Evolutionary conservation across 2,888 invertebrate genomes (phyloP).

Genomic region (Cactoblastis cactorum): DNA sequence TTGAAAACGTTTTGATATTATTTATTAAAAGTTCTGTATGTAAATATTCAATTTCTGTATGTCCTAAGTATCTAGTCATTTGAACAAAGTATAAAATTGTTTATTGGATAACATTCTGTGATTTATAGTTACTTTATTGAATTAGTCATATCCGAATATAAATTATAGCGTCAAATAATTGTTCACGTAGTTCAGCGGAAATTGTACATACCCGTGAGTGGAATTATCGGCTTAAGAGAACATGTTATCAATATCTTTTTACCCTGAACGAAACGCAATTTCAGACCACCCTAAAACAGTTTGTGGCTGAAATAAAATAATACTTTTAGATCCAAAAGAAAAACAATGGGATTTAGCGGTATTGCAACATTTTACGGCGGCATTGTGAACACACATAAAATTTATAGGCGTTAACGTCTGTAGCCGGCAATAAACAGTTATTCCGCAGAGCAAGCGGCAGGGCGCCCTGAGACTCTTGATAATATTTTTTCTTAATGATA

Average conservation of each 20-base stretch:
- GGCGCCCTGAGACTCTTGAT: constrained; percentile 45
- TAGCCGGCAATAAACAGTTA: constrained; percentile 67
- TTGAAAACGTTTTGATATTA: too few relatives aligned
- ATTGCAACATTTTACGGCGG: constrained; percentile 69
- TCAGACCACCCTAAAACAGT: constrained; percentile 30
- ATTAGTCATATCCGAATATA: constrained; percentile 45
- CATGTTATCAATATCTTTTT: not conserved
- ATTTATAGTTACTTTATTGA: constrained; percentile 21
- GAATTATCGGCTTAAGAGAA: constrained; percentile 36
- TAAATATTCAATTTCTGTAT: too few relatives aligned
- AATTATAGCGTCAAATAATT: constrained; percentile 48
- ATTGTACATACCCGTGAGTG: too few relatives aligned
- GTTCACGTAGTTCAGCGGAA: constrained; percentile 56
- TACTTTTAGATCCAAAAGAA: constrained; percentile 51
- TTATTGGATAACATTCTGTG: constrained; percentile 9
- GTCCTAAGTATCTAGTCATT: too few relatives aligned
- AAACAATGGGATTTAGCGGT: constrained; percentile 62
- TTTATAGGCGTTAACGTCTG: constrained; percentile 71
- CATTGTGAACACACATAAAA: constrained; percentile 67
- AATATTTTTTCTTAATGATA: constrained; percentile 51
- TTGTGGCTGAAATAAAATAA: constrained; percentile 38
- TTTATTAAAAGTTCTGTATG: too few relatives aligned
- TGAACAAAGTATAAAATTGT: too few relatives aligned
- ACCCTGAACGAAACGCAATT: constrained; percentile 32
- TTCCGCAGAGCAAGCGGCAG: constrained; percentile 44